phyloP scores from a whole-genome alignment of 2,113 vertebrate species.

The Pituophis catenifer region DNA sequence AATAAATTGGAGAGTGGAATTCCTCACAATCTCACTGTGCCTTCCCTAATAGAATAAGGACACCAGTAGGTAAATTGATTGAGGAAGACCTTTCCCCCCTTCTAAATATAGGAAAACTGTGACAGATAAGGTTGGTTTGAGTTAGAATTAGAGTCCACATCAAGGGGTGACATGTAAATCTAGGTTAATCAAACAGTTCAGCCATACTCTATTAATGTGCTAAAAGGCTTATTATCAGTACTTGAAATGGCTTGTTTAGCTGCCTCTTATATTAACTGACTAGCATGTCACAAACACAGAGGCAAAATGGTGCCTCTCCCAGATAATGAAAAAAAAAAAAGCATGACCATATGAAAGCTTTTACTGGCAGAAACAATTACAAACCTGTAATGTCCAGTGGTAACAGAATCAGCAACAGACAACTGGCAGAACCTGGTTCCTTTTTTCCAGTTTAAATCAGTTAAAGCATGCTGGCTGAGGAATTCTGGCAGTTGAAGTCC shows the following conservation, averaged over 20 bases:
- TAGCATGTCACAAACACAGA: background rate
- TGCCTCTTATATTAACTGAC: background rate
- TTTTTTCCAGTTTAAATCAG: background rate
- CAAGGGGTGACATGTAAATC: background rate
- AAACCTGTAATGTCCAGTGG: background rate
- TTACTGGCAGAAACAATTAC: background rate
- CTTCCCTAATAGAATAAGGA: background rate
- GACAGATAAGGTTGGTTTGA: background rate
- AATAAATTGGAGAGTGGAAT: background rate
- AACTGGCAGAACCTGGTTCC: background rate
- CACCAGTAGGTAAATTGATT: background rate
- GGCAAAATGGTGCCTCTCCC: background rate
- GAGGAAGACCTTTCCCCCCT: background rate
- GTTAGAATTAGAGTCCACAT: background rate
- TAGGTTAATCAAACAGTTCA: background rate
- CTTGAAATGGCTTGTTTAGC: background rate
- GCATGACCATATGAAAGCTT: background rate
- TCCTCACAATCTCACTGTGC: background rate
- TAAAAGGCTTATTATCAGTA: background rate
- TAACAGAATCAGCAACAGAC: background rate
- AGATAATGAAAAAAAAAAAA: background rate
- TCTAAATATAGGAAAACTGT: background rate
- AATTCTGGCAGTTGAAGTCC: background rate
- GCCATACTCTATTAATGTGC: background rate
- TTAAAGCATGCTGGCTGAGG: background rate